Conservation (phyloP, 2,113 vertebrate species). For the Poecilia latipinna region DNA sequence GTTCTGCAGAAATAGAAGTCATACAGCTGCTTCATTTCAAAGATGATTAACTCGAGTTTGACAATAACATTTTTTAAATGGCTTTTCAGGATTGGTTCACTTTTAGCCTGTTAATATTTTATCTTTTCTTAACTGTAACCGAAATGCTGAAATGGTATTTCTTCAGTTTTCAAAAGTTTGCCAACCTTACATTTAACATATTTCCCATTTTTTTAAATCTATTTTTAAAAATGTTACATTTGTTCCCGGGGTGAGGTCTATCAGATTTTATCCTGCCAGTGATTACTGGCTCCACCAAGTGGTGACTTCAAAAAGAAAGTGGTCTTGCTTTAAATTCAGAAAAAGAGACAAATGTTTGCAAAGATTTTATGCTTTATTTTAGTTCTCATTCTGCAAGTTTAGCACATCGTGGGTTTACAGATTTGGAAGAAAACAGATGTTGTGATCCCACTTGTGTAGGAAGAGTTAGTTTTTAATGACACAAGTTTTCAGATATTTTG, state of each 20-base stretch:
- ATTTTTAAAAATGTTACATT: background rate
- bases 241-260: too few relatives aligned
- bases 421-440: background rate
- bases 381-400: background rate
- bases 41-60: conserved; percentile 14
- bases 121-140: too few relatives aligned
- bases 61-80: conserved; percentile 13
- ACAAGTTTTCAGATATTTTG: background rate
- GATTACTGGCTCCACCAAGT: conserved; percentile 68
- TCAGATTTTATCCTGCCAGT: background rate
- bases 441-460: background rate
- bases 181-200: background rate
- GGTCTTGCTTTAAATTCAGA: background rate
- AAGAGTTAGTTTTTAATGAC: background rate
- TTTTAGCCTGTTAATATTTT: conserved; percentile 8
- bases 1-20: conserved; percentile 7
- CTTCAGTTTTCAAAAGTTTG: background rate
- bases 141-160: too few relatives aligned
- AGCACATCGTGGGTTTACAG: background rate
- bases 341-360: background rate
- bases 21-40: conserved; percentile 36
- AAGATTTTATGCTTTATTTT: background rate
- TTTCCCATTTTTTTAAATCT: background rate
- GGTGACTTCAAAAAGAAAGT: conserved; percentile 32
- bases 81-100: background rate